phyloP scores from a whole-genome alignment of 2,797 vertebrate genomes.

The Phoxinus dragarum region DNA sequence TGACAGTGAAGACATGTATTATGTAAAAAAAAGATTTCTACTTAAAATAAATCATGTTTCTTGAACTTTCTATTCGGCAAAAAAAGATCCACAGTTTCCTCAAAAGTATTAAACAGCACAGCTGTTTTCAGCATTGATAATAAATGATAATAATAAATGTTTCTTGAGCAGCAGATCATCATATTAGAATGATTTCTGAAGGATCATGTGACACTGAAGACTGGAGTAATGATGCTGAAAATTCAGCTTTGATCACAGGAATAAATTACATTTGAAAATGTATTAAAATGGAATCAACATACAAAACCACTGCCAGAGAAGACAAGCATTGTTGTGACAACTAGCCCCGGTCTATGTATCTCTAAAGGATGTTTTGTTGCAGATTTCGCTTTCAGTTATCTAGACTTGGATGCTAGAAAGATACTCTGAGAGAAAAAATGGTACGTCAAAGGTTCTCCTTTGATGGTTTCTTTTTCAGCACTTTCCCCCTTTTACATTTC shows the following conservation, averaged over 20 bases:
- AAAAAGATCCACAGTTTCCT: not conserved
- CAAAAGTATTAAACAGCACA: not conserved
- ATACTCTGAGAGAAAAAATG: not conserved
- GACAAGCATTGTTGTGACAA: not conserved
- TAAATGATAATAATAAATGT: not conserved
- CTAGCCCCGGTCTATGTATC: not conserved
- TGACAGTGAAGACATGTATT: not conserved
- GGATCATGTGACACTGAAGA: not conserved
- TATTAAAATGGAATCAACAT: not conserved
- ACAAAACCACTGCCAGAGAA: not conserved
- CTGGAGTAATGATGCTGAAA: not conserved
- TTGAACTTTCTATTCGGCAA: not conserved
- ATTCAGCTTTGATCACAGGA: not conserved
- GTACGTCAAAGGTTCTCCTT: slow-evolving; percentile 8
- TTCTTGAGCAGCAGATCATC: not conserved
- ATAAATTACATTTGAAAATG: not conserved
- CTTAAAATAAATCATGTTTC: not conserved
- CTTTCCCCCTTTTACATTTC: slow-evolving; percentile 1
- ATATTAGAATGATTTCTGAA: not conserved
- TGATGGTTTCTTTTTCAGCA: not conserved
- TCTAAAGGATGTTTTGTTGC: not conserved
- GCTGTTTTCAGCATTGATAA: not conserved
- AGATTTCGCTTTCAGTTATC: slow-evolving; percentile 1
- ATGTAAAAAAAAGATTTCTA: not conserved
- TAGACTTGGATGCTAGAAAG: not conserved